A percentile compares a stretch with the other conserved stretches of the same genome.
Evolutionary conservation across 2,797 vertebrate genomes (phyloP).

Genomic region (Mastacembelus armatus): DNA sequence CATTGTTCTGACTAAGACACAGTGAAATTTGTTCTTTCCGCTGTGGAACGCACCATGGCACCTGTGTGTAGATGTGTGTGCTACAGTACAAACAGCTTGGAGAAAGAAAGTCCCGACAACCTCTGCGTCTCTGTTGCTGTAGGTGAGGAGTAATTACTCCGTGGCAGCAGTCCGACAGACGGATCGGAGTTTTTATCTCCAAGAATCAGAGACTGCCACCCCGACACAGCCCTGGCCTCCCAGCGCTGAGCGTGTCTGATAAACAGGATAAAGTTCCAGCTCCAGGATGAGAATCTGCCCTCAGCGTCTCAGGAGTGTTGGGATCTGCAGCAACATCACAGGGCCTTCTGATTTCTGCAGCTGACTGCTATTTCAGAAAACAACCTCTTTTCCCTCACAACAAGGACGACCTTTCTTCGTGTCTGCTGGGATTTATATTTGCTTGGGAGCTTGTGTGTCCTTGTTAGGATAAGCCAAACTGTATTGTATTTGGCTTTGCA

Average conservation of each 20-base stretch:
- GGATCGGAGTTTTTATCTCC: slow-evolving; percentile 47
- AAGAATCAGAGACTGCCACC: slow-evolving; percentile 16
- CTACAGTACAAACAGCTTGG: background rate
- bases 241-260: slow-evolving; percentile 8
- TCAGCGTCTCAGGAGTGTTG: slow-evolving; percentile 22
- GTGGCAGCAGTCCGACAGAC: slow-evolving; percentile 33
- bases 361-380: slow-evolving; percentile 34
- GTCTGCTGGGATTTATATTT: slow-evolving; percentile 26
- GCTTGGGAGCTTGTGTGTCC: slow-evolving; percentile 10
- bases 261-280: slow-evolving; percentile 1
- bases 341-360: slow-evolving; percentile 3
- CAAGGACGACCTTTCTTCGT: slow-evolving; percentile 42
- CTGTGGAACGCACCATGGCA: too few species aligned
- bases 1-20: too few species aligned
- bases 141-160: slow-evolving; percentile 66
- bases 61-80: too few species aligned
- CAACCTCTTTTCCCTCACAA: slow-evolving; percentile 27
- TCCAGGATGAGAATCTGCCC: slow-evolving; percentile 3
- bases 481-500: slow-evolving; percentile 25
- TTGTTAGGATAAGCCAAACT: slow-evolving; percentile 11
- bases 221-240: slow-evolving; percentile 13
- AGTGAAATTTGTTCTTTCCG: too few species aligned
- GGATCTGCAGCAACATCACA: slow-evolving; percentile 30
- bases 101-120: slow-evolving; percentile 11
- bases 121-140: slow-evolving; percentile 29